Conservation (phyloP, 2,888 invertebrate species). For the Dryobotodes eremita region DNA sequence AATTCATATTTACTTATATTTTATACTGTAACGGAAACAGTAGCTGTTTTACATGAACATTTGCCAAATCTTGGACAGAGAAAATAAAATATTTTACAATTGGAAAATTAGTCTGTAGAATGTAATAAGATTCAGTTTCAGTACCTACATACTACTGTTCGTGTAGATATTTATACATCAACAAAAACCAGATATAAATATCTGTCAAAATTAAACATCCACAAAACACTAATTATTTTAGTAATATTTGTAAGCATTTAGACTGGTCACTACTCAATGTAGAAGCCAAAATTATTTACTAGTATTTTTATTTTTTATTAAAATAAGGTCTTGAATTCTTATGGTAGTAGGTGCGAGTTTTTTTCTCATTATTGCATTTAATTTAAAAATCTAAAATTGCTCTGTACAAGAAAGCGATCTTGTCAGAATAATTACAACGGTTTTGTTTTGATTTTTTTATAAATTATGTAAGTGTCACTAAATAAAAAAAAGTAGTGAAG, state of each 20-base stretch:
- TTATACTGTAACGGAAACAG: background rate
- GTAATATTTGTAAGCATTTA: background rate
- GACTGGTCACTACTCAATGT: background rate
- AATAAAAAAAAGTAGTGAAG: background rate
- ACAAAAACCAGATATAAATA: background rate
- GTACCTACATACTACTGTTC: background rate
- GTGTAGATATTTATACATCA: background rate
- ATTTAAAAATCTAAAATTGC: background rate
- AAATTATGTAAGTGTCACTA: background rate
- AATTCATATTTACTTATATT: background rate
- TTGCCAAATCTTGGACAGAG: background rate
- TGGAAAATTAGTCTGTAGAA: background rate
- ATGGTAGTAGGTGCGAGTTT: conserved; percentile 30
- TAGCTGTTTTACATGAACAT: background rate
- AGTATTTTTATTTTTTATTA: conserved; percentile 1
- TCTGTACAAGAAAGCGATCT: background rate
- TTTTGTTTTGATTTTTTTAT: too few relatives aligned
- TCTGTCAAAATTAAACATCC: background rate
- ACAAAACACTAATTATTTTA: background rate
- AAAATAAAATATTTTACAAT: background rate
- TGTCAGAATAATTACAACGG: background rate
- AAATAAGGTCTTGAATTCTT: conserved; percentile 4
- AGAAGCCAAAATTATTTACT: conserved; percentile 6
- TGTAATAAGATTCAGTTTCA: background rate
- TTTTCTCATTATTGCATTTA: conserved; percentile 38